These are phyloP conservation scores for Quadroppia sp. DNA, from an alignment of 2,888 invertebrate species.

Conservation along the genomic window DNA sequence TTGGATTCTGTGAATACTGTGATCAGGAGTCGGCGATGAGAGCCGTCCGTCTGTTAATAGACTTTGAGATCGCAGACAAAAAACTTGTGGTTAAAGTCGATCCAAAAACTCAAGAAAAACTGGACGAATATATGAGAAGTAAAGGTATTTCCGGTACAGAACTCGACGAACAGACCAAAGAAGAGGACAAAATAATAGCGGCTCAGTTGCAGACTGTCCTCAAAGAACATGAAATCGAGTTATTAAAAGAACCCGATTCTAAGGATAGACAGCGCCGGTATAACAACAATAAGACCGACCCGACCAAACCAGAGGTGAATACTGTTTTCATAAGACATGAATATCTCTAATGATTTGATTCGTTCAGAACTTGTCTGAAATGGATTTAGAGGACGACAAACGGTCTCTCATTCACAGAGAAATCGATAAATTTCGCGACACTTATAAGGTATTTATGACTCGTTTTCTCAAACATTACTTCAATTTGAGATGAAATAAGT, in stretches of 20 bases:
- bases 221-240: conserved; percentile 72
- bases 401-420: conserved; percentile 92
- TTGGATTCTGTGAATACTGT: conserved; percentile 96
- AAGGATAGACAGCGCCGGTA: conserved; percentile 31
- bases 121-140: conserved; percentile 68
- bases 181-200: conserved; percentile 69
- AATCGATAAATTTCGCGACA: conserved; percentile 95
- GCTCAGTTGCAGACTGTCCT: conserved; percentile 74
- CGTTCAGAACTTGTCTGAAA: conserved; percentile 55
- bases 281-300: conserved; percentile 10
- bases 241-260: conserved; percentile 49
- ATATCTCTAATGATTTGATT: conserved; percentile 35
- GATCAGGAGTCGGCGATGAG: conserved; percentile 91
- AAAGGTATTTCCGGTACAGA: conserved; percentile 48
- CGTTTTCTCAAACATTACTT: no score
- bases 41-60: conserved; percentile 86
- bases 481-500: no score
- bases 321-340: background rate
- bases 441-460: conserved; percentile 84
- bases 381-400: conserved; percentile 90
- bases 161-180: conserved; percentile 69
- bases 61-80: conserved; percentile 86
- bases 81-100: conserved; percentile 90
- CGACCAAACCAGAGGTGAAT: conserved; percentile 35
- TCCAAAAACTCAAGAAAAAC: conserved; percentile 88